Evolutionary conservation across 2,113 vertebrate genomes (phyloP).

Genomic region (Carollia perspicillata): DNA sequence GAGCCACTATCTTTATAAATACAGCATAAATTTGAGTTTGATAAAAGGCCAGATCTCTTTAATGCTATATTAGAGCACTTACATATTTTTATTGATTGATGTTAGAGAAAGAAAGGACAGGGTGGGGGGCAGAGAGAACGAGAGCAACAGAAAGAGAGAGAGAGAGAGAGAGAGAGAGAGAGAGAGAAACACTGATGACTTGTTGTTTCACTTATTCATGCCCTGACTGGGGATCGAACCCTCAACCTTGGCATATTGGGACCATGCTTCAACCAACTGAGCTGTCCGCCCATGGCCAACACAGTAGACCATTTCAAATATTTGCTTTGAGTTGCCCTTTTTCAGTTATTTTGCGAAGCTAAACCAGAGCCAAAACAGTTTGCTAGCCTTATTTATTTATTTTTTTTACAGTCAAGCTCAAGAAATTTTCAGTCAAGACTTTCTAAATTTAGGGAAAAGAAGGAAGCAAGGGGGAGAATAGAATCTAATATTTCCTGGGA

Average conservation of each 20-base stretch:
- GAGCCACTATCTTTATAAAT: constrained; percentile 3
- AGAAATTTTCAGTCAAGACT: constrained; percentile 9
- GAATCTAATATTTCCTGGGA: background rate
- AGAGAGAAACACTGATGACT: background rate
- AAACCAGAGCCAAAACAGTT: background rate
- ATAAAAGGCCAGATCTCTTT: background rate
- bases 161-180: too few relatives aligned
- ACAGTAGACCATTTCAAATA: background rate
- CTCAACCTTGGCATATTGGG: background rate
- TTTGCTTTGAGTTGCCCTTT: background rate
- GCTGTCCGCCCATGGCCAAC: too few relatives aligned
- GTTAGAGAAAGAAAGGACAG: too few relatives aligned
- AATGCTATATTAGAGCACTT: background rate
- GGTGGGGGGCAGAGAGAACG: too few relatives aligned
- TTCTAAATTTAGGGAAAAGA: constrained; percentile 19
- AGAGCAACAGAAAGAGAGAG: too few relatives aligned
- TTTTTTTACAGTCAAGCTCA: background rate
- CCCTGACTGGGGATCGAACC: background rate
- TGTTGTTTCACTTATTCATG: too few relatives aligned
- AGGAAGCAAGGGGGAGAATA: background rate
- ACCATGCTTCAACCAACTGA: too few relatives aligned
- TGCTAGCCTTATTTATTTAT: background rate
- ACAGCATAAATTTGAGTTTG: background rate
- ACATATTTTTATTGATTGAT: background rate
- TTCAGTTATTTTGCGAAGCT: constrained; percentile 35